These are phyloP conservation scores for Actinia equina DNA, from an alignment of 64 coral and sea anemone genomes.

Conservation along the genomic window DNA sequence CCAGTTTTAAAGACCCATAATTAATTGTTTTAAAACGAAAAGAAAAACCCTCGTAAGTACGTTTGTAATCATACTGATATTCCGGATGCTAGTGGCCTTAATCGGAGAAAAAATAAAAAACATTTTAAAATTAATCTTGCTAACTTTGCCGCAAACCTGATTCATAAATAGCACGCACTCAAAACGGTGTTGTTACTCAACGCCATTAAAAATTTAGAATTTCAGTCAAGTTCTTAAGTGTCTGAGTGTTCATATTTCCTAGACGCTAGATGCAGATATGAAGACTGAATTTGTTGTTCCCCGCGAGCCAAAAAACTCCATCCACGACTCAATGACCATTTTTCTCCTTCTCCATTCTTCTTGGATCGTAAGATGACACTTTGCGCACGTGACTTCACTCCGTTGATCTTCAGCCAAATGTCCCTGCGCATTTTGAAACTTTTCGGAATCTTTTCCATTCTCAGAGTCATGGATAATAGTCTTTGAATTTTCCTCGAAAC, in stretches of 20 bases:
- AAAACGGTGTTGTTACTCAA: background rate
- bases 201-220: background rate
- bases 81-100: no score
- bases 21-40: no score
- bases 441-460: background rate
- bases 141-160: no score
- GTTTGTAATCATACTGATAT: no score
- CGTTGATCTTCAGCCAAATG: background rate
- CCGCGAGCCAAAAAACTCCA: slow-evolving; percentile 17
- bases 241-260: background rate
- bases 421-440: background rate
- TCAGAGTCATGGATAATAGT: background rate
- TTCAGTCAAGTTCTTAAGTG: background rate
- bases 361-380: background rate
- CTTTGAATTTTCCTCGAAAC: background rate
- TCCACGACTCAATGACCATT: slow-evolving; percentile 2
- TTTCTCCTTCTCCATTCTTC: background rate
- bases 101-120: no score
- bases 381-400: background rate
- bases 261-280: background rate
- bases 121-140: no score
- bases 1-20: no score
- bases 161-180: no score
- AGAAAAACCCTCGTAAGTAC: no score
- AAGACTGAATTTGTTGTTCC: background rate